Percentiles rank a stretch among this genome's conserved stretches.
Conservation (phyloP, 2,113 vertebrate genomes). For the Melanocharis versteri region DNA sequence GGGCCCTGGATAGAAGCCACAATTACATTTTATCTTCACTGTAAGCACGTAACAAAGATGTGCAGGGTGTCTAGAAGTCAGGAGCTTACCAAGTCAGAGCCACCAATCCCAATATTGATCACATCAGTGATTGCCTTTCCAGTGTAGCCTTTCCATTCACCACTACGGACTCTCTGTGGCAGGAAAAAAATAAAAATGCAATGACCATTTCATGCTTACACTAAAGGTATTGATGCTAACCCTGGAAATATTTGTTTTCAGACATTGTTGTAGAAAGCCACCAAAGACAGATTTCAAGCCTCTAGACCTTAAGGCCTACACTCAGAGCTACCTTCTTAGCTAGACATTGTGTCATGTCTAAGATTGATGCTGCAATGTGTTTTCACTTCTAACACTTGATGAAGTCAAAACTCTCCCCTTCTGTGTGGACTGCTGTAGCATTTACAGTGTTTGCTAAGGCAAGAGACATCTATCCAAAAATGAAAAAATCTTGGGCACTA, state of each 20-base stretch:
- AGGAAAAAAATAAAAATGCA: neutral
- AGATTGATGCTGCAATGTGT: neutral
- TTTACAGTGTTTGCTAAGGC: neutral
- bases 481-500: neutral
- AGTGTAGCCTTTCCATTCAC: conserved; percentile 94
- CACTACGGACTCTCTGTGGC: conserved; percentile 85
- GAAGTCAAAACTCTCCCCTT: neutral
- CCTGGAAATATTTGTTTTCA: neutral
- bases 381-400: neutral
- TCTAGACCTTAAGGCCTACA: neutral
- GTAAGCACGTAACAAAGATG: neutral
- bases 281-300: neutral
- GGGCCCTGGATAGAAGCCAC: conserved; percentile 78
- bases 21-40: neutral
- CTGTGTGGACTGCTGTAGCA: neutral
- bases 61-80: fast-evolving
- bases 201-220: neutral
- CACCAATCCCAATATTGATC: conserved; percentile 93
- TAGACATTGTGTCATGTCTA: neutral
- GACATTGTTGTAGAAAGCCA: neutral
- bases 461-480: neutral
- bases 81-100: conserved; percentile 89
- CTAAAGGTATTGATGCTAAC: neutral
- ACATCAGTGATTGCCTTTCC: conserved; percentile 92
- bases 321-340: neutral